phyloP scores from a whole-genome alignment of 2,888 invertebrate genomes.

The Lutraria lutraria region DNA sequence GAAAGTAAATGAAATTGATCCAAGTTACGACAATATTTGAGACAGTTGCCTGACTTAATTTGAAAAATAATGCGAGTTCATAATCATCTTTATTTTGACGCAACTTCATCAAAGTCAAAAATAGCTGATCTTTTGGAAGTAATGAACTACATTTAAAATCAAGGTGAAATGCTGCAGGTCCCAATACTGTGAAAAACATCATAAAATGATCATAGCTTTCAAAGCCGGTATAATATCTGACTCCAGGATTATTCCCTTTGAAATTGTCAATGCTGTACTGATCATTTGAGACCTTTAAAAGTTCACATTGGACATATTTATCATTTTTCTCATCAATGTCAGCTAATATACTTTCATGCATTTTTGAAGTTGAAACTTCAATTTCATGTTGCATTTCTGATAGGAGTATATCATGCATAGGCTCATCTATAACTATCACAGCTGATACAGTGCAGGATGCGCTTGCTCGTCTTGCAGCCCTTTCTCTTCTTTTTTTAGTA shows the following conservation, averaged over 20 bases:
- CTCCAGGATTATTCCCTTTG: conserved; percentile 15
- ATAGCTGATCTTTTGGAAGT: conserved; percentile 58
- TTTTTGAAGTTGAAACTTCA: not conserved
- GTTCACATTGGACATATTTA: conserved; percentile 12
- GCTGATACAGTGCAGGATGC: not conserved
- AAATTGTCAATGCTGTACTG: conserved; percentile 10
- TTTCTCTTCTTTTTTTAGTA: not conserved
- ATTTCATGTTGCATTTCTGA: conserved; percentile 21
- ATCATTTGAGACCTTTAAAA: conserved; percentile 7
- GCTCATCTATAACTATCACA: too few relatives aligned
- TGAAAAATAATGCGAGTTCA: conserved; percentile 62
- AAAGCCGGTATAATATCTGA: conserved; percentile 64
- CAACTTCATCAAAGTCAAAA: conserved; percentile 67
- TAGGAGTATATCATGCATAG: not conserved
- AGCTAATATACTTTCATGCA: not conserved
- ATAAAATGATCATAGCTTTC: conserved; percentile 58
- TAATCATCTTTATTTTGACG: conserved; percentile 64
- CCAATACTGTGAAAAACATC: conserved; percentile 54
- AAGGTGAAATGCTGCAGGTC: conserved; percentile 43
- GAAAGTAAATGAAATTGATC: conserved; percentile 68
- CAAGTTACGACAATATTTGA: conserved; percentile 62
- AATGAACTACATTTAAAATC: conserved; percentile 27
- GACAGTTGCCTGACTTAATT: conserved; percentile 57
- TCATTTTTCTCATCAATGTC: not conserved
- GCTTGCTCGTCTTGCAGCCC: conserved; percentile 9